These are phyloP conservation scores for Antidorcas marsupialis DNA, from an alignment of 2,113 vertebrate species.

Conservation along the genomic window DNA sequence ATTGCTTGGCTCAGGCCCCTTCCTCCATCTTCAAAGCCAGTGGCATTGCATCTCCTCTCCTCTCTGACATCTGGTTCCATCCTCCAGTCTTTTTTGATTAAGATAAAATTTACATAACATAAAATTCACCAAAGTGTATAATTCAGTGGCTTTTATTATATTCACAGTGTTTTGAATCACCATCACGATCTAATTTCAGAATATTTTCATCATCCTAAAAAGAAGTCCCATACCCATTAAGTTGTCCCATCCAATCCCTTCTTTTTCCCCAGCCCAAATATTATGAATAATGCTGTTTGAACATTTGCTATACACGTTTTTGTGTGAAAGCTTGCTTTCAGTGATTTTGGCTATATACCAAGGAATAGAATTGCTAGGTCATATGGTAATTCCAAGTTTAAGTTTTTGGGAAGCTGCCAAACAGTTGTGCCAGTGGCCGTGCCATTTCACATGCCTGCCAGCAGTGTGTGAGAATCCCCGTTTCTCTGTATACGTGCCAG, in stretches of 20 bases:
- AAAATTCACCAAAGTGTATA: not conserved
- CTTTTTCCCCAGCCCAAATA: not conserved
- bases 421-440: not conserved
- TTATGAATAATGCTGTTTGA: not conserved
- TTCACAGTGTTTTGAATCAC: not conserved
- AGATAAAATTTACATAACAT: not conserved
- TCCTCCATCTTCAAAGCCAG: not conserved
- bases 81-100: not conserved
- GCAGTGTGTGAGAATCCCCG: not conserved
- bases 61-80: not conserved
- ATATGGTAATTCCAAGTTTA: not conserved
- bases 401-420: not conserved
- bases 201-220: not conserved
- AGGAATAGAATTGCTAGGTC: not conserved
- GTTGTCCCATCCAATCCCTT: not conserved
- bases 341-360: not conserved
- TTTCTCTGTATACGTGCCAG: not conserved
- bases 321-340: not conserved
- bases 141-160: not conserved
- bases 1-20: not conserved
- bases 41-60: not conserved
- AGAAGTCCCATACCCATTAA: not conserved
- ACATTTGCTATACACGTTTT: not conserved
- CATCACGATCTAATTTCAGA: not conserved
- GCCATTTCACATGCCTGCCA: not conserved